Percentiles rank a stretch among this genome's conserved stretches.
Evolutionary conservation across 2,888 invertebrate species (phyloP).

Genomic region (Lasius fuliginosus): DNA sequence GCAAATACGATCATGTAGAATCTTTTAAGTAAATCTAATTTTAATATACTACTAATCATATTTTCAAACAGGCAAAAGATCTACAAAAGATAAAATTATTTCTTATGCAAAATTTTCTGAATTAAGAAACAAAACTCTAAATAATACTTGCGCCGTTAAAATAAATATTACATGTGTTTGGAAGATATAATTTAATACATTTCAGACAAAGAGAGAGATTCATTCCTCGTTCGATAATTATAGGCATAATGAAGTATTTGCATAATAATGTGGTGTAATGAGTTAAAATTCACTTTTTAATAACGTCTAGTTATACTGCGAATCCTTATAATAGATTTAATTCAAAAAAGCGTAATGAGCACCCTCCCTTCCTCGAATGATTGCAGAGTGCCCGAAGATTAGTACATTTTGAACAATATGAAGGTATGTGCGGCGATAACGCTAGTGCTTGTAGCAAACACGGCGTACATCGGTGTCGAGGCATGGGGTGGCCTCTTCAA

Average conservation of each 20-base stretch:
- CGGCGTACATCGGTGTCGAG: slow-evolving; percentile 83
- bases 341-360: not conserved
- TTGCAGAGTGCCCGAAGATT: slow-evolving; percentile 58
- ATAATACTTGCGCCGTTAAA: not conserved
- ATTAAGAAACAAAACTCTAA: not conserved
- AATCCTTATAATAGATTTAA: not conserved
- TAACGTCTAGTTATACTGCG: not conserved
- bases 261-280: slow-evolving; percentile 5
- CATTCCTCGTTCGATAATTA: not conserved
- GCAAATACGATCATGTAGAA: not conserved
- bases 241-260: not conserved
- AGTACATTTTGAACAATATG: slow-evolving; percentile 50
- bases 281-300: not conserved
- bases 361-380: slow-evolving; percentile 8
- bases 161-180: not conserved
- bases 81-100: not conserved
- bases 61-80: not conserved
- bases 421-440: slow-evolving; percentile 70
- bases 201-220: not conserved
- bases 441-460: slow-evolving; percentile 76
- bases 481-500: slow-evolving; percentile 95
- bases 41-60: not conserved
- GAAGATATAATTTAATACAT: not conserved
- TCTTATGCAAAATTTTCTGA: not conserved
- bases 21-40: not conserved